Percentiles rank a stretch among this genome's conserved stretches.
Evolutionary conservation across 2,888 invertebrate species (phyloP).

Genomic region (Rosalia funebris): DNA sequence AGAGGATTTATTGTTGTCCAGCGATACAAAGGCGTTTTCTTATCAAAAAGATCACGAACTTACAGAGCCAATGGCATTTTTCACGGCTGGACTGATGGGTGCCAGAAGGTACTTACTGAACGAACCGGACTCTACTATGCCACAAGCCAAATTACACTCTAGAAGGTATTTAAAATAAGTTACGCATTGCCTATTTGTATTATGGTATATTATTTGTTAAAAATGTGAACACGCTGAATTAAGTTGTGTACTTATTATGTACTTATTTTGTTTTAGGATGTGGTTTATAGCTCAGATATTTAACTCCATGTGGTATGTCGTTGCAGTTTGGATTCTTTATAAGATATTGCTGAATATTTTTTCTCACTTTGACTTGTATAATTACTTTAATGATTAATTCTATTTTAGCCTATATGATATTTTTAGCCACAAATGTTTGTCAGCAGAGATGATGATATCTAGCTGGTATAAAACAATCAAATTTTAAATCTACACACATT

Average conservation of each 20-base stretch:
- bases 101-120: slow-evolving; percentile 74
- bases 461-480: too few relatives aligned
- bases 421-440: too few relatives aligned
- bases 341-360: background rate
- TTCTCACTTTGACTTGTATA: background rate
- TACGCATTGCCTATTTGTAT: background rate
- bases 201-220: background rate
- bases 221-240: background rate
- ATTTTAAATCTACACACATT: too few relatives aligned
- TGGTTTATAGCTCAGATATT: slow-evolving; percentile 31
- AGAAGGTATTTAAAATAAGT: slow-evolving; percentile 65
- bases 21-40: slow-evolving; percentile 66
- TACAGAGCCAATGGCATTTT: slow-evolving; percentile 67
- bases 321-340: slow-evolving; percentile 20
- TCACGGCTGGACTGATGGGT: slow-evolving; percentile 69
- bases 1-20: slow-evolving; percentile 57
- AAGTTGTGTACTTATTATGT: background rate
- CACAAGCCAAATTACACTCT: slow-evolving; percentile 65
- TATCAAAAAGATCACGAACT: slow-evolving; percentile 65
- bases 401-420: too few relatives aligned
- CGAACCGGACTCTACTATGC: slow-evolving; percentile 66
- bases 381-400: slow-evolving; percentile 8
- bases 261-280: slow-evolving; percentile 40
- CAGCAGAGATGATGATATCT: too few relatives aligned
- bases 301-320: slow-evolving; percentile 34